These are phyloP conservation scores for Heteromormyrus szaboi DNA, from an alignment of 2,797 vertebrate species.

Conservation along the genomic window DNA sequence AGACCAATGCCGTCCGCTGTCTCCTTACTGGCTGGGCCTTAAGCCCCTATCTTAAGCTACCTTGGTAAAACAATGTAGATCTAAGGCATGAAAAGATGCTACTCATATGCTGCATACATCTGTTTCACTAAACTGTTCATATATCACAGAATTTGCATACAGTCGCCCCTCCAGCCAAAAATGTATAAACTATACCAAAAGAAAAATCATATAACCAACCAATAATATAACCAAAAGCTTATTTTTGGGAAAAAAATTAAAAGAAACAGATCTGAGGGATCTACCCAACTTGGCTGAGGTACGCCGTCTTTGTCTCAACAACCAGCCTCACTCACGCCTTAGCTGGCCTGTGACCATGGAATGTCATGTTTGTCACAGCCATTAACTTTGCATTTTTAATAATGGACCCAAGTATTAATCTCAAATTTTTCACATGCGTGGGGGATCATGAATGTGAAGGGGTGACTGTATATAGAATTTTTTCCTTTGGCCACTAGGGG, in stretches of 20 bases:
- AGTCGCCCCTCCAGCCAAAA: neutral
- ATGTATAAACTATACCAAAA: neutral
- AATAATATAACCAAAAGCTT: neutral
- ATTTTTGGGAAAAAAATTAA: neutral
- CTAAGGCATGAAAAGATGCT: neutral
- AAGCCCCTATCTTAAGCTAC: neutral
- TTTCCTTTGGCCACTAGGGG: constrained; percentile 45
- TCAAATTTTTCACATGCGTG: neutral
- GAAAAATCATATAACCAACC: neutral
- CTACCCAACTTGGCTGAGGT: neutral
- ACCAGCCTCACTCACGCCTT: neutral
- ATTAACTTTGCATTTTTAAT: neutral
- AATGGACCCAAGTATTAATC: neutral
- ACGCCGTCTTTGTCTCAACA: neutral
- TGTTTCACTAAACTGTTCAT: neutral
- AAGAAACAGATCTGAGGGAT: neutral
- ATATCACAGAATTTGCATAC: neutral
- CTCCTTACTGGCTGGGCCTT: neutral
- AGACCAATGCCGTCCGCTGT: neutral
- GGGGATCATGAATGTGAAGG: neutral
- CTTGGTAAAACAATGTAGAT: neutral
- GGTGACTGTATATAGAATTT: neutral
- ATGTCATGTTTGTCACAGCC: neutral
- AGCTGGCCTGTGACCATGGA: neutral
- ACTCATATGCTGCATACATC: neutral